Evolutionary conservation across 2,888 invertebrate genomes (phyloP), one percentile per base, ranked within the genome.

Genomic region (Papilio gigon): DNA sequence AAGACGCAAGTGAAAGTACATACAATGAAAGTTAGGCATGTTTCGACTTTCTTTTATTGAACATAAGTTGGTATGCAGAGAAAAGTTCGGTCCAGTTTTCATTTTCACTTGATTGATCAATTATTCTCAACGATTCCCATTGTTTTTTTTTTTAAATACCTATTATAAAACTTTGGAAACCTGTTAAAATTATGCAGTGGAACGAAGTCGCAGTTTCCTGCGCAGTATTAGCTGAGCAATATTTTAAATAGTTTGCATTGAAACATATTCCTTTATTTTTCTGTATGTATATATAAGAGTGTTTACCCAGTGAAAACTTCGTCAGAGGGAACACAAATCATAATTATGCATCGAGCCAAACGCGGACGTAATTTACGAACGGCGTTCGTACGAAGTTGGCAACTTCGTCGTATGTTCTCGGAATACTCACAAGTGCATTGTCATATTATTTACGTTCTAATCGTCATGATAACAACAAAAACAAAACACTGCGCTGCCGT

Each of bases 371-470:
- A 60, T 56, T 56, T 27, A 56, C 35, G 40, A n/a, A 25, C 27
- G 22, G 60, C 37, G 14, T 60, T 40, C 37, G 14, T 60, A 37
- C 64, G 64, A 17, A 53, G 44, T 64, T 64, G 53, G 53, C 64
- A 64, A 30, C 47, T 47, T 1, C 47, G 20, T 27, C 30, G n/a
- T 4, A 56, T 64, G 50, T 53, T 40, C 64, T 14, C 35, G 27
- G 40, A 53, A 64, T 50, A 25, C 17, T 64, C 27, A 64, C 53
- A 64, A 37, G 17, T 53, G 53, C 53, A 63, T 37, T 50, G 63
- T 63, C 14, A 35, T 20, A 25, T 42, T 61, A 61, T 50, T 63
- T 50, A 50, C 11, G 50, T 35, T 63, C 50, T 63, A 63, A 63
- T 63, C 8, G 35, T 25, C n/a, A 42, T 20, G 20, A 33, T 25